Evolutionary conservation across 2,113 vertebrate genomes (phyloP), one percentile per base, ranked within the genome.

Genomic region (Epinephelus lanceolatus): DNA sequence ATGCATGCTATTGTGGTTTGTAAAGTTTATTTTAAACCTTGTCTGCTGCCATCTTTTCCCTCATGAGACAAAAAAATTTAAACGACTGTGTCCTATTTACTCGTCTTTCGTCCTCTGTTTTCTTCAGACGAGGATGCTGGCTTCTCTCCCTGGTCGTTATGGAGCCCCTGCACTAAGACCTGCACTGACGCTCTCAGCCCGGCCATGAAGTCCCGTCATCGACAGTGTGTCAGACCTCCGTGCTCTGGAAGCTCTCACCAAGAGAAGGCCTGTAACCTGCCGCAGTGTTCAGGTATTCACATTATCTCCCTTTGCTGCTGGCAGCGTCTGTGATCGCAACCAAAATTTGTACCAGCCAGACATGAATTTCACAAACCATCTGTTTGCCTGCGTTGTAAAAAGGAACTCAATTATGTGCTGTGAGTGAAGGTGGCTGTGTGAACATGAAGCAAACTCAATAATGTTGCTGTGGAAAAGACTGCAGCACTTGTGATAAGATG

Each of bases 251-350:
- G 84, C 13, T n/a, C 90, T 1, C 90, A 74, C 11, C 96, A 98
- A 89, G 93, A 96, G 77, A 93, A 79, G 6, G 91, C 94, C 4
- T 98, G 97, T 89, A 98, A 98, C 91, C 84, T 98, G 65, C 96
- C 97, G 0, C 95, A 96, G 47, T 97, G 97, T 87, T 77, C 94
- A 87, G 96, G 97, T 98, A 76, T 1, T n/a, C 30, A 27, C n/a
- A 27, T 18, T 21, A 4, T 27, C 18, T 51, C 12, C 40, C 27
- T 56, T 2, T 49, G 19, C 62, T 4, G 21, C 33, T 70, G 1
- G 25, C 51, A 25, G 11, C 6, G n/a, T 15, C 23, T n/a, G 0
- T 61, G 53, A 8, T 9, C 9, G 10, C 11, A 45, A 21, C 21
- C n/a, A 27, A 23, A 11, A 40, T 51, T 19, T 27, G 15, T 55